Evolutionary conservation across 2,113 vertebrate species (phyloP).

Genomic region (Dromaius novaehollandiae): DNA sequence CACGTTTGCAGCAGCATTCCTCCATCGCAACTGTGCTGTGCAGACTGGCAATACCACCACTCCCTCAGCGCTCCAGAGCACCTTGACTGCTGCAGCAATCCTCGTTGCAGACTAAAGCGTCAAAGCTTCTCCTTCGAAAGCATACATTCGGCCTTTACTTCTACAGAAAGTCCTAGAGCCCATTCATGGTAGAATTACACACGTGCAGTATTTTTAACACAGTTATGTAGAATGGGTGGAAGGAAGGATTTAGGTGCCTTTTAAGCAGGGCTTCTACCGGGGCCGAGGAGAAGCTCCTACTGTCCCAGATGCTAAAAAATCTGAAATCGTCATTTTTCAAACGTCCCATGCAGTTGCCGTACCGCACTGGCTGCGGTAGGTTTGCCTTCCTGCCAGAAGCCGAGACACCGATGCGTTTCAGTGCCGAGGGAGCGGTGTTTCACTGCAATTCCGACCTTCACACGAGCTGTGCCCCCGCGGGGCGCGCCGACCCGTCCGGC

Average conservation of each 20-base stretch:
- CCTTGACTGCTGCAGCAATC: fast-evolving
- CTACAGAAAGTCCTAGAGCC: fast-evolving
- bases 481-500: neutral
- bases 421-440: no score
- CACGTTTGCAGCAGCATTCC: neutral
- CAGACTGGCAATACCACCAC: fast-evolving
- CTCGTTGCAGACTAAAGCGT: fast-evolving
- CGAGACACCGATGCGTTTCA: no score
- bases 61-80: neutral
- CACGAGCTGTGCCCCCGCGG: neutral
- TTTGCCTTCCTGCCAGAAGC: no score
- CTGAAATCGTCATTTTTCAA: no score
- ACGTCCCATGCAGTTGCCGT: no score
- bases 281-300: no score
- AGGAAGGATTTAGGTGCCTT: no score
- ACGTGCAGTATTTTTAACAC: fast-evolving
- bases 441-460: no score
- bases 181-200: fast-evolving
- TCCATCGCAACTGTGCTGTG: fast-evolving
- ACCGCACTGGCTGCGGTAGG: no score
- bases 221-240: fast-evolving
- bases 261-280: fast-evolving
- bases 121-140: fast-evolving
- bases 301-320: no score
- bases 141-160: fast-evolving